Evolutionary conservation across 2,113 vertebrate species (phyloP).

Genomic region (Motacilla alba): DNA sequence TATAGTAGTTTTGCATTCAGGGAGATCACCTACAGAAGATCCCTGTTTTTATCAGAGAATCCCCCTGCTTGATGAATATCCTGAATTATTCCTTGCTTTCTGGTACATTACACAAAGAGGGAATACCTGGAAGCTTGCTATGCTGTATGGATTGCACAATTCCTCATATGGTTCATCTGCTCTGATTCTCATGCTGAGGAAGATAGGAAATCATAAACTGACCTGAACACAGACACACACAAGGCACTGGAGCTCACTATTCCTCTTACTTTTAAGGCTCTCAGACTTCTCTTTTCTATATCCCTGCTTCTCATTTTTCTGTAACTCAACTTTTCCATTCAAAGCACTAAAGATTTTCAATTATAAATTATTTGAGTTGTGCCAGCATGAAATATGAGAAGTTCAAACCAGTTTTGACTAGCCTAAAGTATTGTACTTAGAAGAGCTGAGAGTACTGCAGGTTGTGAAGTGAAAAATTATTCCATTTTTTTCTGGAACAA

Average conservation of each 20-base stretch:
- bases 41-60: neutral
- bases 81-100: neutral
- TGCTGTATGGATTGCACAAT: neutral
- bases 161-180: neutral
- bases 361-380: neutral
- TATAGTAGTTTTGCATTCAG: neutral
- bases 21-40: neutral
- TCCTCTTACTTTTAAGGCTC: neutral
- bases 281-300: neutral
- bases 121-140: neutral
- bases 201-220: neutral
- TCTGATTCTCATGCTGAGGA: neutral
- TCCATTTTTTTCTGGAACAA: neutral
- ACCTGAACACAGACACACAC: neutral
- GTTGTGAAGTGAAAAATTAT: neutral
- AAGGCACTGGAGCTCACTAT: neutral
- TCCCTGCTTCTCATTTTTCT: neutral
- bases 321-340: neutral
- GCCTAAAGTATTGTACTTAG: neutral
- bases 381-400: neutral
- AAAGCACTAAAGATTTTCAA: neutral
- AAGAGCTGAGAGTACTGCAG: neutral
- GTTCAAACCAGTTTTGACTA: neutral
- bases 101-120: neutral
- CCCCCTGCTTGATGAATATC: neutral